Percentiles rank a stretch among this genome's conserved stretches.
phyloP scores from a whole-genome alignment of 2,113 vertebrate species.

The Oreamnos americanus region DNA sequence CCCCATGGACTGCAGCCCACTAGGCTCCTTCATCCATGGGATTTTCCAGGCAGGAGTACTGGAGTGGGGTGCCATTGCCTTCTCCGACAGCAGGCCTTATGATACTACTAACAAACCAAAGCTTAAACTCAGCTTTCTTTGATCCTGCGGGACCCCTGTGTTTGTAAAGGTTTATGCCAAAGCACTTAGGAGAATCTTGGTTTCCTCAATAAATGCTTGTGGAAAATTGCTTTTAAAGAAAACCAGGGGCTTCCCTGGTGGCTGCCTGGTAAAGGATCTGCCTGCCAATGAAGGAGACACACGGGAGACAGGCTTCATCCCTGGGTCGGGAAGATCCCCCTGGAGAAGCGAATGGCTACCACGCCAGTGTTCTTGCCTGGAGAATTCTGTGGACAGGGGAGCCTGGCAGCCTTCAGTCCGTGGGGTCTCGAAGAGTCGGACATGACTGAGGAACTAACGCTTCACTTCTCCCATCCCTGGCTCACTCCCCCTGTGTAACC shows the following conservation, averaged over 20 bases:
- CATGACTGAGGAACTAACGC: background rate
- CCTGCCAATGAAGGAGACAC: background rate
- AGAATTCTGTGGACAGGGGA: background rate
- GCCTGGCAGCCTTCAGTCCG: background rate
- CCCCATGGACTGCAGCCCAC: no score
- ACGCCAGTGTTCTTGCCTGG: background rate
- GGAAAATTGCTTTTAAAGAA: background rate
- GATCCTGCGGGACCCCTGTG: background rate
- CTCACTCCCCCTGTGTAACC: background rate
- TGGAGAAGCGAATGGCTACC: background rate
- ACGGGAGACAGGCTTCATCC: background rate
- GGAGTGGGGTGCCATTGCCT: no score
- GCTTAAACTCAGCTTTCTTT: background rate
- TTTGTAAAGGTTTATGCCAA: background rate
- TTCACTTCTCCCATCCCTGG: background rate
- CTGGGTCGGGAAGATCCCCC: accelerated
- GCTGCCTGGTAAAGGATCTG: background rate
- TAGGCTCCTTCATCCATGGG: no score
- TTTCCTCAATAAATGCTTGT: background rate
- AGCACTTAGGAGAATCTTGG: background rate
- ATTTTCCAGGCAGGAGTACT: no score
- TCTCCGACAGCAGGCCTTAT: background rate
- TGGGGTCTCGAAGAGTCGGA: background rate
- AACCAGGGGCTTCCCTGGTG: background rate
- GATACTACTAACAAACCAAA: background rate